phyloP scores from a whole-genome alignment of 2,888 invertebrate genomes.

The Plusia festucae region DNA sequence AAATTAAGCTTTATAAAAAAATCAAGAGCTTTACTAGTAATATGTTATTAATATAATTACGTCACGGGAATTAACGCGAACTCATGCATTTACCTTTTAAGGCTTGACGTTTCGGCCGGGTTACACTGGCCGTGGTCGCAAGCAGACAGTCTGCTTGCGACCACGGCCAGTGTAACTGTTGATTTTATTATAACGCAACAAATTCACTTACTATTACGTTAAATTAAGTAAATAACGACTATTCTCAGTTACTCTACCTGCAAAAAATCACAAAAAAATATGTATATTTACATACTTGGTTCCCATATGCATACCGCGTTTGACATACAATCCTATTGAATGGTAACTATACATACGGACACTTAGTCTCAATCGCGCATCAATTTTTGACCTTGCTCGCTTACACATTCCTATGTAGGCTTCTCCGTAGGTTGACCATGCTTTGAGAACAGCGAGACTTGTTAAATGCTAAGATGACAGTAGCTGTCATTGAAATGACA shows the following conservation, averaged over 20 bases:
- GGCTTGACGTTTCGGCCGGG: no score
- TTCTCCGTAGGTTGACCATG: slow-evolving; percentile 49
- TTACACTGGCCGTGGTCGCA: no score
- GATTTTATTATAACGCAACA: no score
- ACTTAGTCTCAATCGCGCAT: slow-evolving; percentile 60
- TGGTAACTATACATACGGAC: slow-evolving; percentile 56
- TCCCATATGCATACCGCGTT: slow-evolving; percentile 59
- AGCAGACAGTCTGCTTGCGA: no score
- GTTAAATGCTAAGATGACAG: slow-evolving; percentile 3
- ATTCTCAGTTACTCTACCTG: not conserved
- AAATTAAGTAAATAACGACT: no score
- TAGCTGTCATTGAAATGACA: slow-evolving; percentile 6
- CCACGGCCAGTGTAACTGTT: no score
- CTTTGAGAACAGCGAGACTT: not conserved
- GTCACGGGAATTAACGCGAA: no score
- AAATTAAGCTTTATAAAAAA: no score
- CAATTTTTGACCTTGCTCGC: slow-evolving; percentile 66
- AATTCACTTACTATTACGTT: no score
- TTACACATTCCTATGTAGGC: slow-evolving; percentile 58
- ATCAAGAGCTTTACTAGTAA: no score
- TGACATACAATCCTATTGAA: slow-evolving; percentile 68
- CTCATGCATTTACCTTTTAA: no score
- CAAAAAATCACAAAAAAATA: not conserved
- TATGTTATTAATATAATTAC: no score
- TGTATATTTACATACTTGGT: slow-evolving; percentile 24